Conservation (phyloP, 2,113 vertebrate species). For the Plestiodon gilberti region DNA sequence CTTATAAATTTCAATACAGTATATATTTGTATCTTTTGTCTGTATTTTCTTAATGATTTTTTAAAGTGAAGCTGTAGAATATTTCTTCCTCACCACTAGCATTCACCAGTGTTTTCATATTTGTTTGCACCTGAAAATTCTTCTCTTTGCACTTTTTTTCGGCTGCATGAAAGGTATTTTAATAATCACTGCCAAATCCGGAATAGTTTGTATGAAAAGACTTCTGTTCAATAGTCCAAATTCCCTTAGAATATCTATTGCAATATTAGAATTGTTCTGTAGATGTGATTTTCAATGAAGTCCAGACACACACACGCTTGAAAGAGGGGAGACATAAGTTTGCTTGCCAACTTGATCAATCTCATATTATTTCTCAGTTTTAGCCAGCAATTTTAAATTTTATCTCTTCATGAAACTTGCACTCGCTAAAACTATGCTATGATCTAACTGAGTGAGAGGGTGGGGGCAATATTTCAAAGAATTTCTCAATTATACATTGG, state of each 20-base stretch:
- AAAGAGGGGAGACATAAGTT: conserved; percentile 16
- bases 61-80: background rate
- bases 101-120: background rate
- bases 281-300: background rate
- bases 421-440: background rate
- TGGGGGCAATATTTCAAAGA: background rate
- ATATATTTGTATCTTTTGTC: no score
- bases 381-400: conserved; percentile 13
- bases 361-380: background rate
- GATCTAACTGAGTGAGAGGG: no score
- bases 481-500: background rate
- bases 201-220: background rate
- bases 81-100: background rate
- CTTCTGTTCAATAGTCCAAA: background rate
- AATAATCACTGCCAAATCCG: background rate
- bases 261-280: conserved; percentile 1
- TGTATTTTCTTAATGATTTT: no score
- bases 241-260: background rate
- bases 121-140: background rate
- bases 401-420: background rate
- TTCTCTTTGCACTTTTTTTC: background rate
- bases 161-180: background rate
- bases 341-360: background rate
- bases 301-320: conserved; percentile 1
- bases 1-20: no score